A percentile compares a stretch with the other conserved stretches of the same genome.
phyloP scores from a whole-genome alignment of 2,113 vertebrate genomes.

The Ia io region DNA sequence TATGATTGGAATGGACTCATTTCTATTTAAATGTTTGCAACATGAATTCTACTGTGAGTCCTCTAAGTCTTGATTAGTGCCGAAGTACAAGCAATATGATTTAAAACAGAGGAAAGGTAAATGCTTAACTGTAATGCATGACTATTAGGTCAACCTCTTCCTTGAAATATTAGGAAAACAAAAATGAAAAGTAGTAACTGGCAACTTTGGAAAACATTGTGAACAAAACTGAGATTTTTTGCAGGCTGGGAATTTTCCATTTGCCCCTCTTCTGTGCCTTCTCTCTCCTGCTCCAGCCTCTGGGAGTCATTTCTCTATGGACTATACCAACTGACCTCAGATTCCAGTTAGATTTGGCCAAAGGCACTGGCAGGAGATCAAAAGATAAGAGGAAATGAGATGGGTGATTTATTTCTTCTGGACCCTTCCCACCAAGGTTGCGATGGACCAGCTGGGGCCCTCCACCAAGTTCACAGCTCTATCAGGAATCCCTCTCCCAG shows the following conservation, averaged over 20 bases:
- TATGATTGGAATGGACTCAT: conserved; percentile 27
- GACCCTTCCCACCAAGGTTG: not conserved
- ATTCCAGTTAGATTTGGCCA: not conserved
- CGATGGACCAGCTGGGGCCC: not conserved
- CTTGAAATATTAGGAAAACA: conserved; percentile 24
- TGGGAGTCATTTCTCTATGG: not conserved
- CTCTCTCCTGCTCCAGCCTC: not conserved
- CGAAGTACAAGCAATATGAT: not conserved
- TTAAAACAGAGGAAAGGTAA: not conserved
- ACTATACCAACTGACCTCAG: not conserved
- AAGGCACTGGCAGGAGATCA: not conserved
- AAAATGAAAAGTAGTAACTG: not conserved
- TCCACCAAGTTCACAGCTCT: not conserved
- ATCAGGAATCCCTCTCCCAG: not conserved
- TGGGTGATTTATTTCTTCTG: not conserved
- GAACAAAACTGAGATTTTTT: not conserved
- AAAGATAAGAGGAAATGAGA: not conserved
- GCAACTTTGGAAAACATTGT: not conserved
- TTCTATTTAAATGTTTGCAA: conserved; percentile 34
- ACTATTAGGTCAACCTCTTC: not conserved
- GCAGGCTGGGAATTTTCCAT: not conserved
- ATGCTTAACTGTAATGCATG: not conserved
- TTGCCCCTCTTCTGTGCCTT: not conserved
- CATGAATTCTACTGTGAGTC: conserved; percentile 11
- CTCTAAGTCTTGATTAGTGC: not conserved